phyloP scores from a whole-genome alignment of 92 coral and sea anemone species.

The Metridium senile region DNA sequence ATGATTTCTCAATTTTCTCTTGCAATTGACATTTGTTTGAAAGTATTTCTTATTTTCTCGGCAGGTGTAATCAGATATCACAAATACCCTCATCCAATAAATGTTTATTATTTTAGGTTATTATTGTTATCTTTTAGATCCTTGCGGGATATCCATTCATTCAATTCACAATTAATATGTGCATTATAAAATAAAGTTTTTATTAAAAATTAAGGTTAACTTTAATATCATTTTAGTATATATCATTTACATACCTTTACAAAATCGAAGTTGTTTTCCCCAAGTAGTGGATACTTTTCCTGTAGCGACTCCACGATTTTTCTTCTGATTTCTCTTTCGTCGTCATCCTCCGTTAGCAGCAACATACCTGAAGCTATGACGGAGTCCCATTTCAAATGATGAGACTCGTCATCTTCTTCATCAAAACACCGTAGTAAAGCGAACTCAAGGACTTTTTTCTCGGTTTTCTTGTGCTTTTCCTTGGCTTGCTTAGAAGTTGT shows the following conservation, averaged over 20 bases:
- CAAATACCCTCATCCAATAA: too few relatives aligned
- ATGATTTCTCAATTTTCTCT: too few relatives aligned
- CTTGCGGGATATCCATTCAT: too few relatives aligned
- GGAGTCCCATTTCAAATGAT: not conserved
- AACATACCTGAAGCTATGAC: constrained; percentile 51
- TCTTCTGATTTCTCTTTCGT: constrained; percentile 38
- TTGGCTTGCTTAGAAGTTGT: not conserved
- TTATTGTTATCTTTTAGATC: too few relatives aligned
- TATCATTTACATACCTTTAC: constrained; percentile 42
- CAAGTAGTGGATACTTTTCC: constrained; percentile 39
- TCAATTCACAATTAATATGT: too few relatives aligned
- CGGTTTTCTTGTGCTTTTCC: not conserved
- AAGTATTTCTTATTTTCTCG: too few relatives aligned
- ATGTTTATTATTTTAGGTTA: too few relatives aligned
- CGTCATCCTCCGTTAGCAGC: constrained; percentile 34
- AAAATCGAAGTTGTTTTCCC: constrained; percentile 50
- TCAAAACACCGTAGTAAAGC: constrained; percentile 7
- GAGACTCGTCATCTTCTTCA: not conserved
- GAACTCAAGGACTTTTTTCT: constrained; percentile 6
- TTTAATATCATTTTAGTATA: too few relatives aligned
- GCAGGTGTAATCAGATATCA: too few relatives aligned
- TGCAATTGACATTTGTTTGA: too few relatives aligned
- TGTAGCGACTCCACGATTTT: not conserved
- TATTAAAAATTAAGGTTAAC: too few relatives aligned
- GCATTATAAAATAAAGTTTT: too few relatives aligned